Conservation (phyloP, 2,888 invertebrate genomes). For the Gibbula magus region DNA sequence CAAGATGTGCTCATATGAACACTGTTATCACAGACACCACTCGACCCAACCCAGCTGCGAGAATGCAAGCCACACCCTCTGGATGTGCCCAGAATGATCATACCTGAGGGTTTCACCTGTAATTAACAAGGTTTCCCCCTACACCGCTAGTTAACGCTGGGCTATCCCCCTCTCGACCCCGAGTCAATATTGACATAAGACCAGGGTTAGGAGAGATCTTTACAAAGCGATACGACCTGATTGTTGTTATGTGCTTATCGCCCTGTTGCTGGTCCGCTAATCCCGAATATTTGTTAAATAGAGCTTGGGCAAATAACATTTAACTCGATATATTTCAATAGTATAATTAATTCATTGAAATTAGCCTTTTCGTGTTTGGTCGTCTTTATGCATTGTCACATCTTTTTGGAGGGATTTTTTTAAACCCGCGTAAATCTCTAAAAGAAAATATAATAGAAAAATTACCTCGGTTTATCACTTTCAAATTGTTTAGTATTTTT, state of each 20-base stretch:
- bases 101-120: constrained; percentile 4
- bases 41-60: no score
- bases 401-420: no score
- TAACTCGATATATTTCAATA: neutral
- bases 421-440: no score
- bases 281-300: neutral
- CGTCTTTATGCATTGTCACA: no score
- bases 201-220: neutral
- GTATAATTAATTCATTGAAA: neutral
- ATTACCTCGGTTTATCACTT: no score
- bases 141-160: constrained; percentile 6
- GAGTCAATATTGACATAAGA: neutral
- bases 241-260: constrained; percentile 3
- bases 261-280: neutral
- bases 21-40: no score
- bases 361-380: no score
- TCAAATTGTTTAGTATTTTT: no score
- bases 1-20: no score
- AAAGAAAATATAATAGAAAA: no score
- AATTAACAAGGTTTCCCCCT: constrained; percentile 4
- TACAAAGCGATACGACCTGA: neutral
- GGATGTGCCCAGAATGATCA: constrained; percentile 7
- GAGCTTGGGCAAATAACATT: neutral
- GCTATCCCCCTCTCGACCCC: neutral
- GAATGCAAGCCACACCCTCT: neutral